Conservation (phyloP, 1,140 invertebrate genomes). For the Diorhabda sublineata region DNA sequence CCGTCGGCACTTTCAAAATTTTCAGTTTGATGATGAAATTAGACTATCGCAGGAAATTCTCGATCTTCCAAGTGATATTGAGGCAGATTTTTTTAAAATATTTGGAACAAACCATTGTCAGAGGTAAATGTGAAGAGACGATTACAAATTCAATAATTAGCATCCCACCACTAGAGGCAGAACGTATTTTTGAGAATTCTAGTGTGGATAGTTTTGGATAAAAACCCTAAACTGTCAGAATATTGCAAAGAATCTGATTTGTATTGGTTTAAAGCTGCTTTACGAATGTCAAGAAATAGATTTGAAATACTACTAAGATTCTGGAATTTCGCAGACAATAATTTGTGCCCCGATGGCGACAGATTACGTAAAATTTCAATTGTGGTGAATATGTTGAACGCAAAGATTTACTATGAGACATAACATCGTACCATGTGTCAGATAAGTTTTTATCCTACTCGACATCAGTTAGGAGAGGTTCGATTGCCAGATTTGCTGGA, state of each 20-base stretch:
- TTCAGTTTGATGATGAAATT: background rate
- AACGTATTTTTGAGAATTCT: conserved; percentile 24
- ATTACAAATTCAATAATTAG: conserved; percentile 10
- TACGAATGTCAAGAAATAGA: conserved; percentile 21
- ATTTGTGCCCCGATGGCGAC: conserved; percentile 19
- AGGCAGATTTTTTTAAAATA: background rate
- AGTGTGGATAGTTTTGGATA: conserved; percentile 21
- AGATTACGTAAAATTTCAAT: conserved; percentile 27
- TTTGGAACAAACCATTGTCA: conserved; percentile 2
- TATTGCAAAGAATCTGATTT: conserved; percentile 19
- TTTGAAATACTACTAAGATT: conserved; percentile 29
- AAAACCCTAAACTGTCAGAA: conserved; percentile 4
- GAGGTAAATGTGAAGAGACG: background rate
- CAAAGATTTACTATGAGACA: conserved; percentile 43
- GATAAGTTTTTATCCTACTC: conserved; percentile 29
- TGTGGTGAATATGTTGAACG: conserved; percentile 23
- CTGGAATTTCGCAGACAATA: conserved; percentile 31
- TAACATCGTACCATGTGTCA: conserved; percentile 32
- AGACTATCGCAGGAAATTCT: conserved; percentile 2
- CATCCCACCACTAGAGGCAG: background rate
- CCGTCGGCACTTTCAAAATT: background rate
- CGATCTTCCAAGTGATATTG: background rate
- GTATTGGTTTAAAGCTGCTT: conserved; percentile 17
- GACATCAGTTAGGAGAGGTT: conserved; percentile 22
- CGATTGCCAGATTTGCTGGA: too few relatives aligned